These are phyloP conservation scores for Discoglossus pictus DNA, from an alignment of 2,797 vertebrate genomes.

Conservation along the genomic window DNA sequence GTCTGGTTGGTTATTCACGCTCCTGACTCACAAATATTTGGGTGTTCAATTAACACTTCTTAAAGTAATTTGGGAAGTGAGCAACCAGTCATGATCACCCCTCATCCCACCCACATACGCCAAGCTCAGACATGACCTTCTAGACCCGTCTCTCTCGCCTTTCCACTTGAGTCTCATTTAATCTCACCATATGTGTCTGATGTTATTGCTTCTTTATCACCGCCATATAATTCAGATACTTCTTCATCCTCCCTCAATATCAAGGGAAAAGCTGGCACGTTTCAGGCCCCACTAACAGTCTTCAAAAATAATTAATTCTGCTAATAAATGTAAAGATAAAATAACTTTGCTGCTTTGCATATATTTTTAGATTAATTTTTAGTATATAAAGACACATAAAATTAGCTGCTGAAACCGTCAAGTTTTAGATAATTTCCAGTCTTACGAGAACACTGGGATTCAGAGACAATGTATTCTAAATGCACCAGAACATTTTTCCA, in stretches of 20 bases:
- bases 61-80: neutral
- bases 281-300: conserved; percentile 3
- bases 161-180: conserved; percentile 18
- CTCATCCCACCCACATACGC: neutral
- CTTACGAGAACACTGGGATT: too few species aligned
- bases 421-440: too few species aligned
- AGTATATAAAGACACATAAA: too few species aligned
- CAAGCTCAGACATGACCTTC: conserved; percentile 13
- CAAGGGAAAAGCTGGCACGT: conserved; percentile 1
- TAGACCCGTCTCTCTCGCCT: neutral
- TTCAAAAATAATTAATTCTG: conserved; percentile 13
- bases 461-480: too few species aligned
- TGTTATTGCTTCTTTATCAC: conserved; percentile 5
- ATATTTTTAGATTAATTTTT: too few species aligned
- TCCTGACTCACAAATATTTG: conserved; percentile 3
- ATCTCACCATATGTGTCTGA: conserved; percentile 35
- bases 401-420: too few species aligned
- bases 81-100: neutral
- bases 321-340: conserved; percentile 4
- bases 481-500: too few species aligned
- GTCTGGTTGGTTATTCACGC: conserved; percentile 5
- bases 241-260: conserved; percentile 19
- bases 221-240: conserved; percentile 20
- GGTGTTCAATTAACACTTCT: conserved; percentile 33
- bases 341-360: too few species aligned